A percentile compares a stretch with the other conserved stretches of the same genome.
Evolutionary conservation across 2,888 invertebrate species (phyloP).

Genomic region (Steromphala cineraria): DNA sequence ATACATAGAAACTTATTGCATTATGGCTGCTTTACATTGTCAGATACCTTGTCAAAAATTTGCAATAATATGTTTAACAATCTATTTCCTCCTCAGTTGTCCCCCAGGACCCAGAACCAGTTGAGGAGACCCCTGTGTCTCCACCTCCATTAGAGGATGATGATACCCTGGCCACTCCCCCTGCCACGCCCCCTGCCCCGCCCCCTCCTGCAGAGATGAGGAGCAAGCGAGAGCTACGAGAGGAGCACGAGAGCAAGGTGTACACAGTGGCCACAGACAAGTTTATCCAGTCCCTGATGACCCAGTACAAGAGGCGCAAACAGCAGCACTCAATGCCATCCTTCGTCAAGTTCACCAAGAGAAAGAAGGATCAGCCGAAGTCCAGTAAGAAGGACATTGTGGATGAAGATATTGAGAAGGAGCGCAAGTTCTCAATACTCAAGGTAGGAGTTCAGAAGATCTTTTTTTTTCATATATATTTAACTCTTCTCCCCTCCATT

Average conservation of each 20-base stretch:
- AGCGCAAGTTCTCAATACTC: constrained; percentile 86
- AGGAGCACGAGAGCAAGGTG: constrained; percentile 69
- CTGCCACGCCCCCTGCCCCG: not conserved
- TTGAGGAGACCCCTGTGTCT: not conserved
- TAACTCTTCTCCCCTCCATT: too few species aligned
- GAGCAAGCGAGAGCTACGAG: constrained; percentile 63
- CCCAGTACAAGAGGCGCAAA: constrained; percentile 78
- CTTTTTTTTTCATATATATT: too few species aligned
- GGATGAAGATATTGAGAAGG: constrained; percentile 81
- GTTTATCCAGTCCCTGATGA: constrained; percentile 76
- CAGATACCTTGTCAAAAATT: too few species aligned
- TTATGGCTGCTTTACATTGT: too few species aligned
- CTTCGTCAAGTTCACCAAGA: constrained; percentile 53
- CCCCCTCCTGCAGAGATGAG: constrained; percentile 35
- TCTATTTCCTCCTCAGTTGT: too few species aligned
- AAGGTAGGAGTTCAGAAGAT: constrained; percentile 80
- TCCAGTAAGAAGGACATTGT: constrained; percentile 50
- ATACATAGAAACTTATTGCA: too few species aligned
- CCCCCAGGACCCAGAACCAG: not conserved
- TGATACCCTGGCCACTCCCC: too few species aligned
- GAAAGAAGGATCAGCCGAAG: constrained; percentile 25
- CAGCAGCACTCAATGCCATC: constrained; percentile 76
- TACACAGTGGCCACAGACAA: constrained; percentile 77
- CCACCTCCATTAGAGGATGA: not conserved
- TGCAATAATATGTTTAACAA: too few species aligned